Evolutionary conservation across 2,888 invertebrate species (phyloP), one percentile per base, ranked within the genome.

Genomic region (Malachius bipustulatus): DNA sequence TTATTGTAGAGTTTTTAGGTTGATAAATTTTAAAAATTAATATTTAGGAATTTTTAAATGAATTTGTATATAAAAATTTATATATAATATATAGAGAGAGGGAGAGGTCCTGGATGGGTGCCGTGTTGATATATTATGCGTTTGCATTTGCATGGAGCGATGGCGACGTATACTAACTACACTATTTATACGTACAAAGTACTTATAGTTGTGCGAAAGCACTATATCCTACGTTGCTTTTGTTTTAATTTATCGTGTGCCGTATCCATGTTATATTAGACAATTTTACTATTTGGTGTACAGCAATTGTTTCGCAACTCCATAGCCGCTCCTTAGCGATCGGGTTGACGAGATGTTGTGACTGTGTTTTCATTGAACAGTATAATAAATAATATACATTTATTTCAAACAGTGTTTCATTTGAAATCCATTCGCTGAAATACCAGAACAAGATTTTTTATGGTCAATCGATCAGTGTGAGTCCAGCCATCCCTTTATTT

Each of bases 321-420:
- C 38, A 41, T 45, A 39, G 46, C 43, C 46, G 45, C 43, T 38
- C 45, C 46, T 40, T 32, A 33, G 6, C 24, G 24, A 37, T 40
- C 47, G 55, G 53, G 44, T 44, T 50, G 51, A 60, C 62, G 62
- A 54, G 57, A 62, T 59, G 60, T 63, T 64, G 64, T 63, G 61
- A 63, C 62, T 63, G 63, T 64, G 65, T 64, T 75, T 63, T 74
- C 69, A 73, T 73, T 74, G 73, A 64, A 70, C 75, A 72, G 71
- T 75, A 70, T 74, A 75, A 75, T 75, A 75, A 75, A 75, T 74
- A 75, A n/a, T 75, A 75, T 75, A 75, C 75, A 75, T 75, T 75
- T 75, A 75, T 75, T 74, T 75, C 73, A 73, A 62, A 47, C 46
- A n/a, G n/a, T n/a, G n/a, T n/a, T n/a, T n/a, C n/a, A n/a, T n/a